Evolutionary conservation across 2,797 vertebrate species (phyloP), one percentile per base, ranked within the genome.

Genomic region (Liparis tanakae): DNA sequence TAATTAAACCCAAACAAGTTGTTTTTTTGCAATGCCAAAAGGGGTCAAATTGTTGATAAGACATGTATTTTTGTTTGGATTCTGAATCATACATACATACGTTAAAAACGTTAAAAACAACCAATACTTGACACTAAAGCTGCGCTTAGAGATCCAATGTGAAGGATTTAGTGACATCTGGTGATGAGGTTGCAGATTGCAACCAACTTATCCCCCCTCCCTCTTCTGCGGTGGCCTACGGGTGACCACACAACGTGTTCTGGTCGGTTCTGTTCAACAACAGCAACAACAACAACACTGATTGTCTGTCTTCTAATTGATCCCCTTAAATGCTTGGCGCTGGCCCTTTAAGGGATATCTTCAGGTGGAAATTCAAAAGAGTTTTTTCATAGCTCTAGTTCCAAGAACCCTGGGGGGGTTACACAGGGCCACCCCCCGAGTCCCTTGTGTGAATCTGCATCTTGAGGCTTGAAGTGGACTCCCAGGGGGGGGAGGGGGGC

Each of bases 401-500:
- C 6, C 13, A 2, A 37, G 48, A 51, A 9, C 20, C 17, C 9
- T 13, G 12, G 36, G 10, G 25, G 43, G n/a, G 54, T 57, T 10
- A 2, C 7, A 30, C 10, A 5, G 37, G 14, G 12, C 20, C 37
- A 2, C 7, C 18, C 25, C 4, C 25, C 25, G 39, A 50, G 10
- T 22, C 54, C 36, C 18, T 57, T 6, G 15, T 13, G 59, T 54
- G 67, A 63, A 63, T 37, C 8, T 62, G 41, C 70, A 57, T 66
- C 53, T 17, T 17, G 17, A 17, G 48, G 62, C 53, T 25, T 9
- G 61, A 36, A 39, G 72, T 41, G 0, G 0, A 46, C 78, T 72
- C 25, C 25, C 25, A 30, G 50, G 12, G 51, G 51, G 46, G 58
- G 39, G 61, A n/a, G 76, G 59, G 46, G 41, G 75, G 67, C 33